Base-by-base conservation (phyloP, 23 tunicate genomes). In the Oikopleura vanhoeffeni region DNA sequence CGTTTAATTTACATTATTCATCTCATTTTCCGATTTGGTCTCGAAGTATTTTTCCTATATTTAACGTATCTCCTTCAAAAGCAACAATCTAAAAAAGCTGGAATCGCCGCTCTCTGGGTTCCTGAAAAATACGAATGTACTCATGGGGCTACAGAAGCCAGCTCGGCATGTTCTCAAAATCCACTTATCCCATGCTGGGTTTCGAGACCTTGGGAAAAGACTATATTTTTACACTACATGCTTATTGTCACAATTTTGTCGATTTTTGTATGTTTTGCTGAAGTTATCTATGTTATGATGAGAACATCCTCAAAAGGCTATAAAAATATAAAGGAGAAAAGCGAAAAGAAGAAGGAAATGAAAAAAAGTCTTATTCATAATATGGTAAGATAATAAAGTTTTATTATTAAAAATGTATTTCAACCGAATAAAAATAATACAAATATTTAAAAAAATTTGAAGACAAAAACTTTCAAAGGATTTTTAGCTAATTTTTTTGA, bases 181-280 rank as follows among this genome's bases (percentile, higher is more conserved):
- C 27, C 79, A 32, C 79, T 71, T 39, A 87, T 91, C 41, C 97
- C 97, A 24, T 91, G 97, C 83, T 91, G 97, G 97, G 97, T 91
- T 39, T 89, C 92, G 0, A 57, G 97, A 49, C 97, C 97, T 0
- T 91, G 97, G 97, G 97, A 91, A 84, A 91, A 91, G 83, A 91
- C 97, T 0, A 91, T 91, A 40, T 89, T 91, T 40, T 85, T 85
- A 85, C 86, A 88, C 4, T 92, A 92, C 87, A 92, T 92, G 97
- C 89, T 87, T 87, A 89, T 89, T 3, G 85, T 92, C 40, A 84
- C 79, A 33, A 2, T 28, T 38, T 18, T 71, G 27, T 71, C 79
- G 34, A 30, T 30, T 30, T 13, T 28, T 30, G 32, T 71, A 33
- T 71, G 79, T 71, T 18, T 71, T 4, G 79, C 35, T 2, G 79